Evolutionary conservation across 1,140 invertebrate species (phyloP), one percentile per base, ranked within the genome.

Genomic region (Heliothis subflexa): DNA sequence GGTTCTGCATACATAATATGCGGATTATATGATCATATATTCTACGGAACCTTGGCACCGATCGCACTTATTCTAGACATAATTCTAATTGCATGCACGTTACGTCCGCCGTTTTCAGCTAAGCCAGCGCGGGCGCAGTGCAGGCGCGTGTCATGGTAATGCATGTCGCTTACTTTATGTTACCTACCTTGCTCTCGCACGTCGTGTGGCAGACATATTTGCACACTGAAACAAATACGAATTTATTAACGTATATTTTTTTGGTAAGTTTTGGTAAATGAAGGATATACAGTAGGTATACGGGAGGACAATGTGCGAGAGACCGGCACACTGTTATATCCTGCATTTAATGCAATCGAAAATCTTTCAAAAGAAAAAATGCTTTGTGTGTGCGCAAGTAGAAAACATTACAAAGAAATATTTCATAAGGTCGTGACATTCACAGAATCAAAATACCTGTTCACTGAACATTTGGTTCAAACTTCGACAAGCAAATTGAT

Each of bases 191-290:
- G 83, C 95, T 96, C 91, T 97, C 97, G 94, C 97, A 97, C 14
- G 95, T 94, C 85, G 96, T 96, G 89, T 97, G 97, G 88, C 97
- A 97, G 83, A 97, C 96, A 95, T 97, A 97, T 94, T 97, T 97
- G 95, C 97, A 97, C 59, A 97, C 97, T 97, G 96, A 83, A 96
- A 96, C 89, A 95, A 95, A 93, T 80, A 92, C 74, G 78, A 14
- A 45, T 9, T 50, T 25, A 55, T 78, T 59, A 57, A 7, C 18
- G 50, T 62, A 61, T 59, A 14, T 40, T 72, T 18, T 71, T 55
- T 0, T 71, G 55, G 55, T 11, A 71, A 1, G 7, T n/a, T 12
- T 71, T 70, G 12, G 21, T 25, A 25, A 25, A 25, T 25, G 21
- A 0, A 25, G 21, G 2, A 25, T 25, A 25, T 25, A 25, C 21